These are phyloP conservation scores for Sebastes trivittatus DNA, from an alignment of 2,797 vertebrate genomes.

Conservation along the genomic window DNA sequence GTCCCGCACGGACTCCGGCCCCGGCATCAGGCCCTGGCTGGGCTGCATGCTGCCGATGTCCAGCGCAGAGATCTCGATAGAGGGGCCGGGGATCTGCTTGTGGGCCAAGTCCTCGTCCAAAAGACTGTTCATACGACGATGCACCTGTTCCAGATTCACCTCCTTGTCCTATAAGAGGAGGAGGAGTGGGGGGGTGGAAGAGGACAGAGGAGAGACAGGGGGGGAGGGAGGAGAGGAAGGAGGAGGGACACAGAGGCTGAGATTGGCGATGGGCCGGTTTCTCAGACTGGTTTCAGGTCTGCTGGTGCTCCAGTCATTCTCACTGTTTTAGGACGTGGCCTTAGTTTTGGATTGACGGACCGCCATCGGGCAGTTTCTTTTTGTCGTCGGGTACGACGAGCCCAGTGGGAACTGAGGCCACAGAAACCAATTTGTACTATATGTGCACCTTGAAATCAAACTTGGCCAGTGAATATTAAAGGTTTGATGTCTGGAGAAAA, in stretches of 20 bases:
- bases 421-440: conserved; percentile 22
- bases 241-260: conserved; percentile 82
- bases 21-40: conserved; percentile 83
- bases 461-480: conserved; percentile 69
- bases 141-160: conserved; percentile 97
- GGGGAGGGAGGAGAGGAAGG: conserved; percentile 26
- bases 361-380: conserved; percentile 5
- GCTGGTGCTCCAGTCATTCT: conserved; percentile 61
- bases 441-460: conserved; percentile 82
- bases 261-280: conserved; percentile 71
- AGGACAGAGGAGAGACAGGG: conserved; percentile 60
- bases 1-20: conserved; percentile 87
- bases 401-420: conserved; percentile 38
- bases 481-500: conserved; percentile 45
- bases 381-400: background rate
- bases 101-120: conserved; percentile 97
- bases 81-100: conserved; percentile 95
- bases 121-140: conserved; percentile 96
- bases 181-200: conserved; percentile 36
- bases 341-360: conserved; percentile 20
- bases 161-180: conserved; percentile 93
- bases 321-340: conserved; percentile 21
- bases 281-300: conserved; percentile 58
- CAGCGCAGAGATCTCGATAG: conserved; percentile 96
- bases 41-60: conserved; percentile 93